Conservation (phyloP, 2,888 invertebrate species). For the Epistrophe eligans region DNA sequence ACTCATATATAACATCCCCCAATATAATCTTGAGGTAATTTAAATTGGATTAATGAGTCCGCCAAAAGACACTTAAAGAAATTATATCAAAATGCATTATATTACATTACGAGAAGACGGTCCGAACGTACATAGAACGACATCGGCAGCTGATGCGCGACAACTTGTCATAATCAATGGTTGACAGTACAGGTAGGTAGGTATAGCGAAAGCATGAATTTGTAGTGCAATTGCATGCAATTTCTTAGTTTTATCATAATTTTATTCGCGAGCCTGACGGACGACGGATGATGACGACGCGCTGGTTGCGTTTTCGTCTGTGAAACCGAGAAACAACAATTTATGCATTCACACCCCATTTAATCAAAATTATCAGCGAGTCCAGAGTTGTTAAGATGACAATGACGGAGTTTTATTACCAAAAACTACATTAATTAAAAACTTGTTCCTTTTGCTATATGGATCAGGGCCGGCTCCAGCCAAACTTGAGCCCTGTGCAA, state of each 20-base stretch:
- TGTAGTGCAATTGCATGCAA: slow-evolving; percentile 21
- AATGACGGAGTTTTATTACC: slow-evolving; percentile 68
- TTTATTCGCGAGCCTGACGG: no score
- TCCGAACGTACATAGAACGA: slow-evolving; percentile 1
- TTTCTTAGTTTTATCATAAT: slow-evolving; percentile 48
- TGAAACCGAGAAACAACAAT: slow-evolving; percentile 59
- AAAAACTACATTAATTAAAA: slow-evolving; percentile 61
- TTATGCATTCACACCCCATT: slow-evolving; percentile 74
- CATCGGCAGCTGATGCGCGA: slow-evolving; percentile 73
- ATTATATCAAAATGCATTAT: slow-evolving; percentile 18
- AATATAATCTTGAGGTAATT: slow-evolving; percentile 53
- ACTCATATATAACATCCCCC: slow-evolving; percentile 55
- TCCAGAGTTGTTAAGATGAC: slow-evolving; percentile 59
- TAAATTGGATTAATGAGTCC: slow-evolving; percentile 74
- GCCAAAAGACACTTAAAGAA: slow-evolving; percentile 52
- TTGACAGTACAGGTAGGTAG: slow-evolving; percentile 46
- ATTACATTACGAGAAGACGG: neutral
- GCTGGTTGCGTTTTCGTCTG: slow-evolving; percentile 19
- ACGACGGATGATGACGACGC: no score
- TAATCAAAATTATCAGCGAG: slow-evolving; percentile 72
- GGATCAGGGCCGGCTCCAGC: no score
- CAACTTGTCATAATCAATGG: slow-evolving; percentile 75
- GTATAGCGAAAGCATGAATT: slow-evolving; percentile 20
- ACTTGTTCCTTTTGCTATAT: slow-evolving; percentile 41
- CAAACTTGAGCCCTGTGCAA: no score